phyloP scores from a whole-genome alignment of 2,888 invertebrate species.

The Epinotia brunnichana region DNA sequence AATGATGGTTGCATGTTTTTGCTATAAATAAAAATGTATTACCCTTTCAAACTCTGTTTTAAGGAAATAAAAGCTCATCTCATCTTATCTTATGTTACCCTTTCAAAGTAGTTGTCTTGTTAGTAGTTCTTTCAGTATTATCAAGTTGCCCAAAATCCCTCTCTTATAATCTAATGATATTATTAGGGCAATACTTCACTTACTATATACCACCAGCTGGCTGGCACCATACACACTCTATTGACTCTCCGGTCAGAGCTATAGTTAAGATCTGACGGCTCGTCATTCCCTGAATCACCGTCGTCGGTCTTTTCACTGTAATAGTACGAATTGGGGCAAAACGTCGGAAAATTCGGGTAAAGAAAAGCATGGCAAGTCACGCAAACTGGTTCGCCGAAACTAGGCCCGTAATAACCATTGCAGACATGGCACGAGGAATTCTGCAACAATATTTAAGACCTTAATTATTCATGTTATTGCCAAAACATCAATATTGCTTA shows the following conservation, averaged over 20 bases:
- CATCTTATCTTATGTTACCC: too few relatives aligned
- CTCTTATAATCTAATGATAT: background rate
- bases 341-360: conserved; percentile 90
- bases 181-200: conserved; percentile 48
- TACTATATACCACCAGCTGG: conserved; percentile 71
- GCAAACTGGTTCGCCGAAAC: conserved; percentile 95
- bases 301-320: conserved; percentile 89
- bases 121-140: too few relatives aligned
- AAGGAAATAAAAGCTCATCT: too few relatives aligned
- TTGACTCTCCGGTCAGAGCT: conserved; percentile 79
- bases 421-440: conserved; percentile 91
- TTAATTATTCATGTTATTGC: background rate
- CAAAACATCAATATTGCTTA: background rate
- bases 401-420: conserved; percentile 96
- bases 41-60: too few relatives aligned
- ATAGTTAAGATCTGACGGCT: conserved; percentile 89
- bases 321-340: conserved; percentile 78
- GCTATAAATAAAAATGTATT: too few relatives aligned
- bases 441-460: conserved; percentile 70
- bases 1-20: too few relatives aligned
- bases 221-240: conserved; percentile 65
- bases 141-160: too few relatives aligned
- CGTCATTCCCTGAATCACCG: conserved; percentile 97
- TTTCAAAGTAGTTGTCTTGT: too few relatives aligned
- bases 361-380: conserved; percentile 96